phyloP scores from a whole-genome alignment of 2,797 vertebrate species.

The Pangasius macronema region DNA sequence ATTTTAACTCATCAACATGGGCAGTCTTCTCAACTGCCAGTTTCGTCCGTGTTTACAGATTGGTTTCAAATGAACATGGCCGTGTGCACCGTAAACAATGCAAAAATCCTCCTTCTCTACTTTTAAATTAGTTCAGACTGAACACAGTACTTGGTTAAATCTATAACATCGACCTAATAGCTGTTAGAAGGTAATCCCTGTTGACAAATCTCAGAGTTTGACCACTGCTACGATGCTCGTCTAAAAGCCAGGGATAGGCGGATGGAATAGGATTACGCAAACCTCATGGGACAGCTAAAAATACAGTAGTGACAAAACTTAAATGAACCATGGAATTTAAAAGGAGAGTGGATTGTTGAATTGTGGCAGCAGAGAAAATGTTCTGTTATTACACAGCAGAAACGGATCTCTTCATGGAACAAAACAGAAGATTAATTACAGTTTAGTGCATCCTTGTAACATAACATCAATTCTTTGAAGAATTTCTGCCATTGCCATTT shows the following conservation, averaged over 20 bases:
- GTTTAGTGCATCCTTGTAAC: not conserved
- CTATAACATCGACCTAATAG: not conserved
- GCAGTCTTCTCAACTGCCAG: not conserved
- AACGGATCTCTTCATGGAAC: not conserved
- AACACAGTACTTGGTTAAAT: not conserved
- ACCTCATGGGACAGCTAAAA: not conserved
- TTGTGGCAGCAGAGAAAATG: not conserved
- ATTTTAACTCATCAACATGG: too few species aligned
- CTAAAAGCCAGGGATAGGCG: too few species aligned
- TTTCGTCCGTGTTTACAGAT: not conserved
- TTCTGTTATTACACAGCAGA: not conserved
- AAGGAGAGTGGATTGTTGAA: not conserved
- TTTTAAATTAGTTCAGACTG: not conserved
- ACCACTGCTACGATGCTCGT: not conserved
- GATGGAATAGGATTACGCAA: not conserved
- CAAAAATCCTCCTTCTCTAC: not conserved
- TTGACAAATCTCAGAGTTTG: not conserved
- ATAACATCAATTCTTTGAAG: not conserved
- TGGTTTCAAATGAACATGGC: not conserved
- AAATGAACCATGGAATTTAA: not conserved
- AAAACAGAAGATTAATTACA: not conserved
- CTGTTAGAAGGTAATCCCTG: not conserved
- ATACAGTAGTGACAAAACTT: not conserved
- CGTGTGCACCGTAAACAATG: too few species aligned
- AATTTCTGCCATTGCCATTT: not conserved